Percentiles rank a stretch among this genome's conserved stretches.
These are phyloP conservation scores for Orthosia gracilis DNA, from an alignment of 2,888 invertebrate genomes.

Conservation along the genomic window DNA sequence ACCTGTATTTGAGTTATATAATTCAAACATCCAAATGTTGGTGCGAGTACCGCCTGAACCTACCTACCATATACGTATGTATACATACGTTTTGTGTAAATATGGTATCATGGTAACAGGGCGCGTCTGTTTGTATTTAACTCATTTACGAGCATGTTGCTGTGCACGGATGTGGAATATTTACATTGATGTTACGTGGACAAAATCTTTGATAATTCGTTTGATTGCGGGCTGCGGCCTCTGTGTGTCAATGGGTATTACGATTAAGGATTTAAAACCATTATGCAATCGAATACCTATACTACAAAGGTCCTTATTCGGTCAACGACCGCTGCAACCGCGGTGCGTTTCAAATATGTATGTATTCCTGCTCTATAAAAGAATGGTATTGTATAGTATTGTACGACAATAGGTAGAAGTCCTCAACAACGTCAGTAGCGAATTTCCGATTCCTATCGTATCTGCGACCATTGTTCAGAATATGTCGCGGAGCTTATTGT, in stretches of 20 bases:
- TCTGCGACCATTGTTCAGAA: conserved; percentile 88
- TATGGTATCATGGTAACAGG: conserved; percentile 78
- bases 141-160: conserved; percentile 80
- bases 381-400: conserved; percentile 71
- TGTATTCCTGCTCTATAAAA: conserved; percentile 80
- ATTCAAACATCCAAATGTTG: conserved; percentile 79
- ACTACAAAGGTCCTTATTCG: conserved; percentile 66
- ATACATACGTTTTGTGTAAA: conserved; percentile 74
- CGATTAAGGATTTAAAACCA: conserved; percentile 40
- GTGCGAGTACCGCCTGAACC: conserved; percentile 73
- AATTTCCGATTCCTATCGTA: conserved; percentile 89
- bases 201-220: conserved; percentile 69
- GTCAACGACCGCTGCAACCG: conserved; percentile 76
- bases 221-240: conserved; percentile 57
- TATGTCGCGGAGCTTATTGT: conserved; percentile 89
- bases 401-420: conserved; percentile 80
- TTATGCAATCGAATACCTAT: conserved; percentile 67
- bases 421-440: conserved; percentile 83
- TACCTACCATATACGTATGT: conserved; percentile 72
- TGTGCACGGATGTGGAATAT: conserved; percentile 78
- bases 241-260: conserved; percentile 44
- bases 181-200: conserved; percentile 76
- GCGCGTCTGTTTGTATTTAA: conserved; percentile 82
- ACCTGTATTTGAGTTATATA: conserved; percentile 85
- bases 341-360: conserved; percentile 74